phyloP scores from a whole-genome alignment of 2,888 invertebrate genomes.

The Eupithecia insigniata region DNA sequence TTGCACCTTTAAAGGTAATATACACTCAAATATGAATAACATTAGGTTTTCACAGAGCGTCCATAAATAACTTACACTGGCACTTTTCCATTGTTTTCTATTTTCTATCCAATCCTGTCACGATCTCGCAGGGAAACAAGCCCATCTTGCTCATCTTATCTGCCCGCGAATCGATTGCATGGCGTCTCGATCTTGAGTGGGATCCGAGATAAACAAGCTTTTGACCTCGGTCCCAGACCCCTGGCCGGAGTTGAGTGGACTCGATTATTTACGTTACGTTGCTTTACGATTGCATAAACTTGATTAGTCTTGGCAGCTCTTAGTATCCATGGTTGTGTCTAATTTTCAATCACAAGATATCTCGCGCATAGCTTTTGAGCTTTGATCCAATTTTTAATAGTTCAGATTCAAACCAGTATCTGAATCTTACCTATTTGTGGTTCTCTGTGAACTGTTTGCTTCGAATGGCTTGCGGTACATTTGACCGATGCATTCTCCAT shows the following conservation, averaged over 20 bases:
- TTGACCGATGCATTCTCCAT: slow-evolving; percentile 30
- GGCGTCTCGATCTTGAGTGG: slow-evolving; percentile 43
- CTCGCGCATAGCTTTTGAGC: neutral
- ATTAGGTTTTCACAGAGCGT: slow-evolving; percentile 17
- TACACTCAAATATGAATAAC: slow-evolving; percentile 17
- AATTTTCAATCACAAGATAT: neutral
- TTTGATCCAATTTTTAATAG: neutral
- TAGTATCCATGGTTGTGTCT: neutral
- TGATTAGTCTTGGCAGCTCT: slow-evolving; percentile 5
- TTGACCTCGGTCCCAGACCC: slow-evolving; percentile 60
- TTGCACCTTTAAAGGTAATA: slow-evolving; percentile 8
- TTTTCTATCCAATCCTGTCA: slow-evolving; percentile 48
- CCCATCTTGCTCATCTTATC: slow-evolving; percentile 42
- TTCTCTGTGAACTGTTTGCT: slow-evolving; percentile 31
- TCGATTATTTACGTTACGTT: slow-evolving; percentile 58
- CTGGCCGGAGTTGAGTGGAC: slow-evolving; percentile 52
- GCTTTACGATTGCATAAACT: slow-evolving; percentile 23
- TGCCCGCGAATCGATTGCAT: slow-evolving; percentile 63
- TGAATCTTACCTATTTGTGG: slow-evolving; percentile 20
- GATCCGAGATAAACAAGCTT: slow-evolving; percentile 61
- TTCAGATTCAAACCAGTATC: neutral
- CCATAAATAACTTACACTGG: slow-evolving; percentile 27
- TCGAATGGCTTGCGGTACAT: slow-evolving; percentile 33
- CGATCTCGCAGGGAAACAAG: slow-evolving; percentile 46
- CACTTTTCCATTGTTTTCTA: slow-evolving; percentile 38